Percentiles rank a stretch among this genome's conserved stretches.
Evolutionary conservation across 1,140 invertebrate species (phyloP).

Genomic region (Physella acuta): DNA sequence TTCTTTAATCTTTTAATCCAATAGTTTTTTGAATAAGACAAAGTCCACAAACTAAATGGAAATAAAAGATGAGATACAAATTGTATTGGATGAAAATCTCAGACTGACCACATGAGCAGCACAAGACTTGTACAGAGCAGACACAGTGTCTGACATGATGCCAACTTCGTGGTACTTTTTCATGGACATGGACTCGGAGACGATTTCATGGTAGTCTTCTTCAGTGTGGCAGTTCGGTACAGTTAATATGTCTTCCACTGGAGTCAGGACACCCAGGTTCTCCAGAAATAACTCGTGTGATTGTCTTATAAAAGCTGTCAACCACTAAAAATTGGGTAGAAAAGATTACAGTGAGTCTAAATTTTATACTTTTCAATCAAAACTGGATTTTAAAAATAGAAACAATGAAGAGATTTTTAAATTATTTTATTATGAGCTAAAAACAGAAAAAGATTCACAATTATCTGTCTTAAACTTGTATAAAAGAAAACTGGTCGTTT

Average conservation of each 20-base stretch:
- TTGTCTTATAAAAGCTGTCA: background rate
- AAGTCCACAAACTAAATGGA: background rate
- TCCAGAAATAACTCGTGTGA: constrained; percentile 3
- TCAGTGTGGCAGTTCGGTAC: background rate
- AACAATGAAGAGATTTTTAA: background rate
- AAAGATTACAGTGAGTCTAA: background rate
- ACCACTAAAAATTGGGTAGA: background rate
- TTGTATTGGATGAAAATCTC: background rate
- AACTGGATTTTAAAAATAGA: background rate
- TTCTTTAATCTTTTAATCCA: background rate
- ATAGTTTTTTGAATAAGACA: background rate
- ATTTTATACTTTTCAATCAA: background rate
- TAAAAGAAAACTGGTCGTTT: background rate
- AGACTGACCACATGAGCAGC: constrained; percentile 15
- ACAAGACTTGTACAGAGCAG: background rate
- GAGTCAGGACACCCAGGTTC: background rate
- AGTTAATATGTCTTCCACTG: background rate
- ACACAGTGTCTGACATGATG: background rate
- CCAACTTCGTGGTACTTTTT: constrained; percentile 18
- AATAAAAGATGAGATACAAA: background rate
- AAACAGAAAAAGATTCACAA: background rate
- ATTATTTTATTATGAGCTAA: background rate
- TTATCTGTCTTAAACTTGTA: background rate
- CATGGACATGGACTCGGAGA: constrained; percentile 12
- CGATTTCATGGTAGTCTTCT: background rate